Base-by-base conservation (phyloP, 2,797 vertebrate genomes). In the Diglossa cyanea region DNA sequence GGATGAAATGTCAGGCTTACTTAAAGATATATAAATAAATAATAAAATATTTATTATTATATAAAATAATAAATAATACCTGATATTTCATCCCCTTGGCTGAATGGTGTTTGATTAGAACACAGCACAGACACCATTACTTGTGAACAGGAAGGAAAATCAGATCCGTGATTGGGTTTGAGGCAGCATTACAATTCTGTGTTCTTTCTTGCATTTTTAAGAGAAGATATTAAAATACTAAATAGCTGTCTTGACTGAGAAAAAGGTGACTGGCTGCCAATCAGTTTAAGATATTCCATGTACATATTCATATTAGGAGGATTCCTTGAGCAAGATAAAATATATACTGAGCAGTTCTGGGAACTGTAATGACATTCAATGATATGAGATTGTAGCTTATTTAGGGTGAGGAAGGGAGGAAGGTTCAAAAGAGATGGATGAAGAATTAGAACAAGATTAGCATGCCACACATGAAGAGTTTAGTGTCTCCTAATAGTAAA, bases 391-490 rank as follows among this genome's bases (percentile, higher is more conserved):
- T 93, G 73, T 87, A 79, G 83, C 44, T 87, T 66, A 84, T 87
- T 93, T 66, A 81, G 66, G 25, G 25, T 50, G 23, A 83, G 82
- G 66, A 78, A 75, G 35, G 26, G 31, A 80, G 60, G 35, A 78
- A 86, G 44, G 55, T 67, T 95, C 51, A 70, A 50, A 85, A 82
- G 66, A 85, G 45, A 66, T 60, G 37, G n/a, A 45, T 95, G 80
- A 94, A 88, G 70, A 95, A 90, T 89, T 92, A 92, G 40, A 79
- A 79, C 60, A 82, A 76, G 88, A 95, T 88, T 94, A 96, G 23
- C 45, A 79, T 76, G 77, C 55, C 67, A 85, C 45, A 60, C 40
- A 57, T 87, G 55, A 96, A 50, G 90, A 90, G 86, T 94, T 96
- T 93, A 90, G 35, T 60, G 83, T 88, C 92, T 88, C 20, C 37